Evolutionary conservation across 1,140 invertebrate species (phyloP).

Genomic region (Oncopeltus fasciatus): DNA sequence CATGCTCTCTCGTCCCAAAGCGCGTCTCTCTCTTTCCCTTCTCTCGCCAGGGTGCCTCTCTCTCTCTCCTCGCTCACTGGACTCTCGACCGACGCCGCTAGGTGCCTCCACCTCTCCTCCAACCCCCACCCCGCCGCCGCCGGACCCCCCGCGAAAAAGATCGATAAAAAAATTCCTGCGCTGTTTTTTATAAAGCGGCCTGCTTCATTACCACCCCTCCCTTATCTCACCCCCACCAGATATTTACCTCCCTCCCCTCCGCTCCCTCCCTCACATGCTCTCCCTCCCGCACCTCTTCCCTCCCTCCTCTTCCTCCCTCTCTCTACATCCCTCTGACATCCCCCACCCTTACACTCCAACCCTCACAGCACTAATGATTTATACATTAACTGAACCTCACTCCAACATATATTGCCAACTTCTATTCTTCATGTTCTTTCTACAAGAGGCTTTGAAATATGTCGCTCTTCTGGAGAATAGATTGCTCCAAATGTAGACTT

Average conservation of each 20-base stretch:
- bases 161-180: conserved; percentile 27
- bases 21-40: neutral
- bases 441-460: too few species aligned
- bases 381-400: neutral
- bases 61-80: neutral
- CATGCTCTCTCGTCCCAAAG: neutral
- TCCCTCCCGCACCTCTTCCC: neutral
- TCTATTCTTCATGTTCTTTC: neutral
- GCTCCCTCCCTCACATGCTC: neutral
- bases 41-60: neutral
- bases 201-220: conserved; percentile 21
- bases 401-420: neutral
- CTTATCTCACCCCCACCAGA: neutral
- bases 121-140: neutral
- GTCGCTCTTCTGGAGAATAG: too few species aligned
- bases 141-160: conserved; percentile 19
- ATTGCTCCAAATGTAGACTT: too few species aligned
- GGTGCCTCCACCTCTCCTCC: neutral
- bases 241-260: neutral
- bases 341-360: neutral
- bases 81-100: neutral
- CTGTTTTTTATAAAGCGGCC: conserved; percentile 26
- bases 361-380: neutral
- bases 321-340: neutral
- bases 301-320: neutral